phyloP scores from a whole-genome alignment of 2,797 vertebrate genomes.

The Chrosomus eos region DNA sequence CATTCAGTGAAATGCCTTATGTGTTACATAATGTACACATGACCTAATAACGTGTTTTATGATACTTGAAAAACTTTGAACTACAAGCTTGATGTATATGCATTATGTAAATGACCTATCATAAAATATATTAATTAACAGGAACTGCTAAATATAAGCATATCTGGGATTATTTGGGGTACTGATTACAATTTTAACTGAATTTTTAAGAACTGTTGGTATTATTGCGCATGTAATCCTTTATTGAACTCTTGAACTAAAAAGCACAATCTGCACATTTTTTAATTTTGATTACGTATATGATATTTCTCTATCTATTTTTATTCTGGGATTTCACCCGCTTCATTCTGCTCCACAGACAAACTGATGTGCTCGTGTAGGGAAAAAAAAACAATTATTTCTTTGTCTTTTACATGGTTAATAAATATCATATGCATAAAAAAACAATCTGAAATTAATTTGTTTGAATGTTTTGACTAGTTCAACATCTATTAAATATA shows the following conservation, averaged over 20 bases:
- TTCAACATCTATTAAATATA: neutral
- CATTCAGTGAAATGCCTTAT: slow-evolving; percentile 8
- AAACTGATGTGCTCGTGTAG: neutral
- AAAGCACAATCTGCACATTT: neutral
- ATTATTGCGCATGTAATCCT: neutral
- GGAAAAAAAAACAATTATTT: neutral
- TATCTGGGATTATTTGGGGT: neutral
- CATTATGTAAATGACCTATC: too few relatives aligned
- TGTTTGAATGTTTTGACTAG: neutral
- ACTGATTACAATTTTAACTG: neutral
- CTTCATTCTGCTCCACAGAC: neutral
- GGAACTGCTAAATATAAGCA: neutral
- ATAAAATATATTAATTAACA: neutral
- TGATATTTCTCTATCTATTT: too few relatives aligned
- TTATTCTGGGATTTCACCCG: too few relatives aligned
- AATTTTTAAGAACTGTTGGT: neutral
- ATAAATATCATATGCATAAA: neutral
- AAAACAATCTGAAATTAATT: neutral
- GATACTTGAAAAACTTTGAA: neutral
- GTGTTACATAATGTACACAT: slow-evolving; percentile 30
- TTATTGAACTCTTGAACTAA: neutral
- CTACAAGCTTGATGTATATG: too few relatives aligned
- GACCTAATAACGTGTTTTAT: slow-evolving; percentile 46
- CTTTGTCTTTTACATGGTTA: neutral
- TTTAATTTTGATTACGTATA: too few relatives aligned